Conservation (phyloP, 2,113 vertebrate species). For the Tragelaphus imberbis region DNA sequence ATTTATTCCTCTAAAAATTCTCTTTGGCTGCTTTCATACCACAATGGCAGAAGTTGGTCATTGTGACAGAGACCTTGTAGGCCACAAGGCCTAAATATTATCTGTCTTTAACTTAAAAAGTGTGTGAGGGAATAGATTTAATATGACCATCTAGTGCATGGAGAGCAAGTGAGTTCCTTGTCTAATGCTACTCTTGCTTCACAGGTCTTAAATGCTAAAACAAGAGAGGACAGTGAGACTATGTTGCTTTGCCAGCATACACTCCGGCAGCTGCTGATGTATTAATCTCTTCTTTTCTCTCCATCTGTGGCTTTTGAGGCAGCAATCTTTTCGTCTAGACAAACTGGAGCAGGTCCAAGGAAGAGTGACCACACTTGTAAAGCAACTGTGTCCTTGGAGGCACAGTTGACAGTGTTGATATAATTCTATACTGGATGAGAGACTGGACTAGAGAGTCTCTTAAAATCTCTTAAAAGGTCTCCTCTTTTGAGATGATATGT, state of each 20-base stretch:
- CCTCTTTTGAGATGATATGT: not conserved
- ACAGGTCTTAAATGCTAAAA: not conserved
- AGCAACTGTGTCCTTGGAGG: not conserved
- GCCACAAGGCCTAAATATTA: not conserved
- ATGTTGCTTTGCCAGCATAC: not conserved
- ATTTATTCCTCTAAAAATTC: not conserved
- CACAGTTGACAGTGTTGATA: not conserved
- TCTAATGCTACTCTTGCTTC: not conserved
- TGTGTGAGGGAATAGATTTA: not conserved
- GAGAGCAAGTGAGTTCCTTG: not conserved
- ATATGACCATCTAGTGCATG: not conserved
- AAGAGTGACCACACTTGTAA: not conserved
- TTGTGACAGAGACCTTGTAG: not conserved
- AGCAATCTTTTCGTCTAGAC: slow-evolving; percentile 28
- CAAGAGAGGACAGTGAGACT: not conserved
- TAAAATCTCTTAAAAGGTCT: not conserved
- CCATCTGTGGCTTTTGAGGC: not conserved
- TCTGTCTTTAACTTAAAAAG: not conserved
- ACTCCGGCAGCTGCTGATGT: not conserved
- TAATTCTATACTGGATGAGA: not conserved
- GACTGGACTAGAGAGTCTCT: not conserved
- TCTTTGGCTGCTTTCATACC: not conserved
- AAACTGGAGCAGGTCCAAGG: slow-evolving; percentile 1
- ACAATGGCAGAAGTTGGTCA: not conserved
- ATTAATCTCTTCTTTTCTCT: not conserved